Evolutionary conservation across 2,797 vertebrate species (phyloP).

Genomic region (Aotus griseimembra): DNA sequence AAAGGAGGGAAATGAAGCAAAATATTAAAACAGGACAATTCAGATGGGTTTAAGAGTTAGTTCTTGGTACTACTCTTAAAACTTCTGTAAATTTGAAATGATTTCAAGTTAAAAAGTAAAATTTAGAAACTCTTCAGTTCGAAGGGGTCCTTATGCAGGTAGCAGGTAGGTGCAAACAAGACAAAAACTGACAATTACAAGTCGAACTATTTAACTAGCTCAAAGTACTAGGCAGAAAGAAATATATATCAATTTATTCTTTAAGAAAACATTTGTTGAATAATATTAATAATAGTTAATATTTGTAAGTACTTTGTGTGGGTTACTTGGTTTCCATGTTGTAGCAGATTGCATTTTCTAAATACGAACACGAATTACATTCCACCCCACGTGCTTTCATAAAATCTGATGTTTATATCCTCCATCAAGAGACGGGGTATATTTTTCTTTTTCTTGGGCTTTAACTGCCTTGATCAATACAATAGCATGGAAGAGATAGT

Average conservation of each 20-base stretch:
- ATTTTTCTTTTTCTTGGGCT: neutral
- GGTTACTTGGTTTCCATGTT: neutral
- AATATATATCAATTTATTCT: neutral
- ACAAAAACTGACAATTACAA: neutral
- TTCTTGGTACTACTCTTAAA: neutral
- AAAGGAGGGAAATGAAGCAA: neutral
- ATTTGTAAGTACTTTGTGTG: neutral
- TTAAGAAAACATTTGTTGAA: neutral
- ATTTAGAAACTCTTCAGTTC: neutral
- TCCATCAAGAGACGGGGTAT: neutral
- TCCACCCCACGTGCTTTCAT: neutral
- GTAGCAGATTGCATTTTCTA: neutral
- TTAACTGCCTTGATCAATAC: neutral
- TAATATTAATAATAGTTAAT: neutral
- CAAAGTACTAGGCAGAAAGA: neutral
- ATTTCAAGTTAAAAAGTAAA: neutral
- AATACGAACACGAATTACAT: neutral
- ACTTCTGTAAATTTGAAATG: neutral
- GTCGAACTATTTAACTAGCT: neutral
- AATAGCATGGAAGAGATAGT: neutral
- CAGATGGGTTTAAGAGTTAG: neutral
- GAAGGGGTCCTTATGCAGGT: neutral
- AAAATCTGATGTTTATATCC: neutral
- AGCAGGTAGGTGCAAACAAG: neutral
- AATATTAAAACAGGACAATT: neutral